phyloP scores from a whole-genome alignment of 2,113 vertebrate species.

The Chaetops frenatus region DNA sequence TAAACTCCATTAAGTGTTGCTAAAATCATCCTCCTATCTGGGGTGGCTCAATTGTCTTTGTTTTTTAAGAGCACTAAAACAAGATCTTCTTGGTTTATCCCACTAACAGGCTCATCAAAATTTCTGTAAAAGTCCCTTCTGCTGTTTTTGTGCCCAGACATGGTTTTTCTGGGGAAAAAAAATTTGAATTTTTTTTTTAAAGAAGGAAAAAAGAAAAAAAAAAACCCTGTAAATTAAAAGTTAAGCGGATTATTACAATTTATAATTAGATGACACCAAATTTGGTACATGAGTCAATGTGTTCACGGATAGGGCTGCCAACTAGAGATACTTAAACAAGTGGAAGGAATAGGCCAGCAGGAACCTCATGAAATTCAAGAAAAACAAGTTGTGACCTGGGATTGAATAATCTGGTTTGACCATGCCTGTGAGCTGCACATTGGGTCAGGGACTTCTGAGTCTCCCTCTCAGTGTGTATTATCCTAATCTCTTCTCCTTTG shows the following conservation, averaged over 20 bases:
- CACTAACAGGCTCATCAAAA: background rate
- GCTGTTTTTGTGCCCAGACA: background rate
- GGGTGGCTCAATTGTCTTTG: background rate
- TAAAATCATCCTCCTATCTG: background rate
- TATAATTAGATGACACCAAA: background rate
- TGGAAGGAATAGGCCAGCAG: background rate
- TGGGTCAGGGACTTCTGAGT: background rate
- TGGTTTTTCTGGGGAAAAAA: fast-evolving
- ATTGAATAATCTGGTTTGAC: background rate
- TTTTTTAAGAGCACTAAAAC: background rate
- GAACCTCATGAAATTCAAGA: background rate
- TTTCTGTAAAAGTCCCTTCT: background rate
- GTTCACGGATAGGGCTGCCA: background rate
- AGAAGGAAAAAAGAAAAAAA: background rate
- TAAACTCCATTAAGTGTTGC: background rate
- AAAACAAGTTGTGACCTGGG: background rate
- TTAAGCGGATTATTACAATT: background rate
- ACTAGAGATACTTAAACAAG: background rate
- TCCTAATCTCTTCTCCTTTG: background rate
- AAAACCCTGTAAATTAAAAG: background rate
- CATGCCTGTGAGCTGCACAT: background rate
- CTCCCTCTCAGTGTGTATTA: background rate
- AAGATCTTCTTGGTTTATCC: background rate
- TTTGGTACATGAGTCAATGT: background rate
- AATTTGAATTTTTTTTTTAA: too few relatives aligned